Percentiles rank a stretch among this genome's conserved stretches.
Evolutionary conservation across 2,113 vertebrate species (phyloP).

Genomic region (Tupaia tana): DNA sequence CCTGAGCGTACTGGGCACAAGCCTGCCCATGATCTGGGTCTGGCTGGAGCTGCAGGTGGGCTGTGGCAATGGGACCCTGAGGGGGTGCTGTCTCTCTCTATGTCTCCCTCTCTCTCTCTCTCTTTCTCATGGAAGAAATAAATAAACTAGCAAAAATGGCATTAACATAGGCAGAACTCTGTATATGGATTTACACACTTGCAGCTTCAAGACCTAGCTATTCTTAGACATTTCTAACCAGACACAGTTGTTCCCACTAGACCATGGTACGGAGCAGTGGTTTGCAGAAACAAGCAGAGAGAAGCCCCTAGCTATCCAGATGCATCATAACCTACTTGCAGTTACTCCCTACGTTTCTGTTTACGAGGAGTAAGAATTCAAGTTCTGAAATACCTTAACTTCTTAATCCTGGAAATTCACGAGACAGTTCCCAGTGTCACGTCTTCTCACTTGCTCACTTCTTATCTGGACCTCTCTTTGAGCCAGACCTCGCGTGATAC

Average conservation of each 20-base stretch:
- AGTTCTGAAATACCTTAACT: not conserved
- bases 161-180: not conserved
- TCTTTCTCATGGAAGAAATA: no score
- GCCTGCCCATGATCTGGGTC: no score
- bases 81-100: no score
- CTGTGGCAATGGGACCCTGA: no score
- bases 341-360: not conserved
- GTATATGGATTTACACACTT: conserved; percentile 35
- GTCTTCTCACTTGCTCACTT: not conserved
- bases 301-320: conserved; percentile 33
- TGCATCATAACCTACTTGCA: not conserved
- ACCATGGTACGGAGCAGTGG: not conserved
- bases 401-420: not conserved
- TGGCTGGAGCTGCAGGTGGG: no score
- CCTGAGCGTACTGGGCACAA: no score
- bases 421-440: not conserved
- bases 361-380: not conserved
- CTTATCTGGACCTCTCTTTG: not conserved
- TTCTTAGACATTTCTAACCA: conserved; percentile 26
- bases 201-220: not conserved
- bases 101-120: no score
- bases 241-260: not conserved
- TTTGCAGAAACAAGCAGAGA: conserved; percentile 1
- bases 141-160: no score
- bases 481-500: not conserved